Percentiles rank a stretch among this genome's conserved stretches.
phyloP scores from a whole-genome alignment of 2,113 vertebrate species.

The Sialia sialis region DNA sequence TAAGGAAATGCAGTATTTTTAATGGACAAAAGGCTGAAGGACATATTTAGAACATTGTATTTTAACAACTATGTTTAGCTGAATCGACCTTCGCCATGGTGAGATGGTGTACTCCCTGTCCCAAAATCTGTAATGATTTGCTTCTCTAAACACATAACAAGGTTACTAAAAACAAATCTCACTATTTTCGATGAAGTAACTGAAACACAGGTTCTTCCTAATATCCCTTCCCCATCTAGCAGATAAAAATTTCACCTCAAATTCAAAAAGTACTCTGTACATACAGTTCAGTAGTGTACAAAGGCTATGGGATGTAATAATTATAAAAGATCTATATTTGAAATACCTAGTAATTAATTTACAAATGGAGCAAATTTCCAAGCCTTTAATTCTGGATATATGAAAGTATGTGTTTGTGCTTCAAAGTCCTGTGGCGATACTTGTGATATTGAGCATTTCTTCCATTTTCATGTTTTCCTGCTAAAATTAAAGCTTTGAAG shows the following conservation, averaged over 20 bases:
- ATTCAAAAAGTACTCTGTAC: neutral
- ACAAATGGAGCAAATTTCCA: neutral
- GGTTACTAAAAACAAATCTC: neutral
- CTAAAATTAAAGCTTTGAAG: neutral
- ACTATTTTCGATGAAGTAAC: neutral
- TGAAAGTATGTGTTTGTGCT: accelerated
- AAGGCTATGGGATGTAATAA: neutral
- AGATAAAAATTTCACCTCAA: neutral
- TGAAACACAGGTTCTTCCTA: neutral
- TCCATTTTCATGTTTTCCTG: neutral
- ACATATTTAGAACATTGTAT: neutral
- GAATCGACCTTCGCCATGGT: accelerated
- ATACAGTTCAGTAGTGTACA: neutral
- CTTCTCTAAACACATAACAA: neutral
- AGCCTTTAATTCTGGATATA: neutral
- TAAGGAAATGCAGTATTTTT: neutral
- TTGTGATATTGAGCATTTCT: neutral
- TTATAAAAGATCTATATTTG: neutral
- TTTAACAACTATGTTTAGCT: neutral
- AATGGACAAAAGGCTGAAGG: neutral
- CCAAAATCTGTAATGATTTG: neutral
- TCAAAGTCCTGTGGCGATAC: neutral
- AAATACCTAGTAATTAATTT: neutral
- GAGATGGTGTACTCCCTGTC: accelerated
- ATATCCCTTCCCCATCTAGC: neutral